Percentiles rank a stretch among this genome's conserved stretches.
These are phyloP conservation scores for Gerris lacustris DNA, from an alignment of 2,888 invertebrate species.

Conservation along the genomic window DNA sequence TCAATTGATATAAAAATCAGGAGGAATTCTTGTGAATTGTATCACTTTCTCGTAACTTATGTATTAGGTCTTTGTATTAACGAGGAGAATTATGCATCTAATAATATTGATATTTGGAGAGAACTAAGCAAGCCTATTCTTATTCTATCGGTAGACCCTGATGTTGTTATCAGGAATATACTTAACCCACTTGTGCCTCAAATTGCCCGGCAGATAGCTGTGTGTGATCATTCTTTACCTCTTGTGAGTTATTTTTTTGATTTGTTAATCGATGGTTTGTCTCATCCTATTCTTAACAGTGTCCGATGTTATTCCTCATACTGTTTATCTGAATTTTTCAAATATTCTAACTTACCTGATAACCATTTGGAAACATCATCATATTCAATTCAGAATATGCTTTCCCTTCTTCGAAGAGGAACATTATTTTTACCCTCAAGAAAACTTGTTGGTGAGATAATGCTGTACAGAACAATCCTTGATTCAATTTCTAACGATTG, in stretches of 20 bases:
- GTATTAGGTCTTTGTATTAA: neutral
- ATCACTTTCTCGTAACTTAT: neutral
- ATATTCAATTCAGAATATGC: neutral
- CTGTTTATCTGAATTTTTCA: neutral
- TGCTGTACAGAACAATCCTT: neutral
- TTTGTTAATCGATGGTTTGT: neutral
- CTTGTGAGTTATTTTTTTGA: neutral
- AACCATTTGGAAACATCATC: neutral
- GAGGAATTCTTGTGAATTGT: neutral
- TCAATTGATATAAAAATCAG: neutral
- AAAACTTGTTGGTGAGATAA: neutral
- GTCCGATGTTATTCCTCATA: neutral
- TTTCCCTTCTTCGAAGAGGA: neutral
- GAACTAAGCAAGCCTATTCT: neutral
- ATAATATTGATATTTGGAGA: neutral
- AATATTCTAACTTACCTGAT: neutral
- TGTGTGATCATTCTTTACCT: neutral
- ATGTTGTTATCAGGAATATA: neutral
- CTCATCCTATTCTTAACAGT: neutral
- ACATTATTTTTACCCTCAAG: neutral
- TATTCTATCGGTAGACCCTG: neutral
- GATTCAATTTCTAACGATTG: neutral
- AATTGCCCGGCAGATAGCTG: neutral
- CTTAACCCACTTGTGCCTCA: neutral
- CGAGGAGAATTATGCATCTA: neutral